Evolutionary conservation across 2,888 invertebrate species (phyloP), one percentile per base, ranked within the genome.

Genomic region (Campaea margaritaria): DNA sequence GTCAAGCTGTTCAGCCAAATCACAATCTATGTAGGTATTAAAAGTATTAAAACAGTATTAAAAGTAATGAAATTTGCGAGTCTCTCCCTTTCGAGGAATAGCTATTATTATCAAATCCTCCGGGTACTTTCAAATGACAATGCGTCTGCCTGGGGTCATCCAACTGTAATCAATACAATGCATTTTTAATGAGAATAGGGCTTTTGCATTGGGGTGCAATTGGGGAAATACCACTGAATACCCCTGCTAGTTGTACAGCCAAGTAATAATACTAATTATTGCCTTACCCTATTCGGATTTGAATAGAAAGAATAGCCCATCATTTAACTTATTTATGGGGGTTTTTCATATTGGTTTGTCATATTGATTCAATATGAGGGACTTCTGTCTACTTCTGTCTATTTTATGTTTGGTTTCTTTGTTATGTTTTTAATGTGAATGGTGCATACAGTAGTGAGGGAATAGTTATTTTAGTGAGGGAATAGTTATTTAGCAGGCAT

Each of bases 251-350:
- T 53, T 28, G 39, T 38, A 16, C 16, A 4, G 28, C 27, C 15
- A 41, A 59, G 21, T 58, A 58, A 58, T 58, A 58, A 58, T 53
- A 58, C 52, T 38, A 58, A 58, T 58, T 43, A 43, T 31, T 13
- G 31, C 11, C 14, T 13, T 13, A 45, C 56, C 56, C 56, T 31
- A 31, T 38, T 39, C 3, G 10, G 16, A 44, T 48, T 42, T 13
- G 47, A 38, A 53, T 48, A 53, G 58, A 57, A 52, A 15, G n/a
- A 43, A n/a, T 49, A 12, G 41, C 56, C 55, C 51, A 59, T 48
- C 48, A 39, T 39, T 44, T 47, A 43, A 52, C 11, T 21, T 15
- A 28, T n/a, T 3, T 42, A 38, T 31, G 13, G 15, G 27, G 34
- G 42, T 52, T 48, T 43, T 43, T 41, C 10, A 34, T 21, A 34